Evolutionary conservation across 2,113 vertebrate genomes (phyloP).

Genomic region (Indicator maculatus): DNA sequence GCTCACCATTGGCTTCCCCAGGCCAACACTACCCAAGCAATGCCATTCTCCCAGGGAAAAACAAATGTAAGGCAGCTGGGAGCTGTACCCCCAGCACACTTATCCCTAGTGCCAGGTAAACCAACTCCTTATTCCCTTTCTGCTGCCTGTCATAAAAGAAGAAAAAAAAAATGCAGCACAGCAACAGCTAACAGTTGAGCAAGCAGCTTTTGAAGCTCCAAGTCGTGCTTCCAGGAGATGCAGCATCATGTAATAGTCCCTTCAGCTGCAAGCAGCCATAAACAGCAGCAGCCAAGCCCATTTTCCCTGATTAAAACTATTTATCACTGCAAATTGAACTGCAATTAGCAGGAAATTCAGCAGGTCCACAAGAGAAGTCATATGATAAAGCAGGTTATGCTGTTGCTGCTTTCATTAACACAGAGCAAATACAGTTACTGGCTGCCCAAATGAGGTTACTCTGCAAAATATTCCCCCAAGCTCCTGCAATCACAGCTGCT

Average conservation of each 20-base stretch:
- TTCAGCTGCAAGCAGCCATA: background rate
- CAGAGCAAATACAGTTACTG: rapidly evolving
- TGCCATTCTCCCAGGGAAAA: background rate
- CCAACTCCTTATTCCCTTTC: background rate
- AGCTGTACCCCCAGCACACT: background rate
- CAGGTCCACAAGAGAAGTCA: background rate
- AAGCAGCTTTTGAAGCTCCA: background rate
- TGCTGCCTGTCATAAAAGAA: background rate
- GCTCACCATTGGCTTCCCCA: background rate
- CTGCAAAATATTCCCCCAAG: background rate
- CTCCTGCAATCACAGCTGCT: background rate
- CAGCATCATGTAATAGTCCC: background rate
- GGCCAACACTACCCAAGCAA: background rate
- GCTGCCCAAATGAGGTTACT: background rate
- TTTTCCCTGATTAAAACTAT: conserved; percentile 32
- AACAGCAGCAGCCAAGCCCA: background rate
- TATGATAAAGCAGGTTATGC: background rate
- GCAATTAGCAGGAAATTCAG: background rate
- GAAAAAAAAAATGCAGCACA: background rate
- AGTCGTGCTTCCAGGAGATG: background rate
- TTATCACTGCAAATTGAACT: conserved; percentile 10
- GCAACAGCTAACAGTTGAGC: background rate
- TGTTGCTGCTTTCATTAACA: background rate
- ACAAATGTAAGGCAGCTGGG: background rate
- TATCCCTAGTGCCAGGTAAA: background rate